These are phyloP conservation scores for Teleogryllus occipitalis DNA, from an alignment of 1,140 invertebrate genomes.

Conservation along the genomic window DNA sequence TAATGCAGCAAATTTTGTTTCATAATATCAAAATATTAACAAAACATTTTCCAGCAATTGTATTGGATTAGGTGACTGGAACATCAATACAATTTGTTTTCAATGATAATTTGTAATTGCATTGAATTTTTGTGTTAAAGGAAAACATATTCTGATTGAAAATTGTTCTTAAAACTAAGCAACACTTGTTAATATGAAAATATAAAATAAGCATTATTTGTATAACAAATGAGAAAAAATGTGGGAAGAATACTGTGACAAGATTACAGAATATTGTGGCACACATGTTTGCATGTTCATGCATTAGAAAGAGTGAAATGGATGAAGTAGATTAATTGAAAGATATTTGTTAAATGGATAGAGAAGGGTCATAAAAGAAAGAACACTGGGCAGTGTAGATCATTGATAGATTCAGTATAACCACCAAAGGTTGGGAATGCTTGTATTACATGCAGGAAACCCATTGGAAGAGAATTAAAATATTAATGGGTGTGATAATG, in stretches of 20 bases:
- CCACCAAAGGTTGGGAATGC: not conserved
- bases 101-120: not conserved
- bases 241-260: not conserved
- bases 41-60: no score
- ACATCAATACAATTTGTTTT: no score
- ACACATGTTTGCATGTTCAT: not conserved
- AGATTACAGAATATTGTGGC: not conserved
- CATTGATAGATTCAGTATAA: not conserved
- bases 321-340: not conserved
- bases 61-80: no score
- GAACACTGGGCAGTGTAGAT: not conserved
- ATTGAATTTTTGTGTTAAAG: not conserved
- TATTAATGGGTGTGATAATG: no score
- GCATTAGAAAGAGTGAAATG: not conserved
- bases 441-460: not conserved
- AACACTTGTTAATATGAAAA: conserved; percentile 1
- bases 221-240: not conserved
- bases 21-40: no score
- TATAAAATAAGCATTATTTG: not conserved
- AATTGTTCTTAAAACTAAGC: not conserved
- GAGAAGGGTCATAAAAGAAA: not conserved
- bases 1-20: no score
- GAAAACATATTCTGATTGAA: no score
- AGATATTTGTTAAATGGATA: not conserved
- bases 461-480: no score